Percentiles rank a stretch among this genome's conserved stretches.
phyloP scores from a whole-genome alignment of 2,797 vertebrate genomes.

The Sarcophilus harrisii region DNA sequence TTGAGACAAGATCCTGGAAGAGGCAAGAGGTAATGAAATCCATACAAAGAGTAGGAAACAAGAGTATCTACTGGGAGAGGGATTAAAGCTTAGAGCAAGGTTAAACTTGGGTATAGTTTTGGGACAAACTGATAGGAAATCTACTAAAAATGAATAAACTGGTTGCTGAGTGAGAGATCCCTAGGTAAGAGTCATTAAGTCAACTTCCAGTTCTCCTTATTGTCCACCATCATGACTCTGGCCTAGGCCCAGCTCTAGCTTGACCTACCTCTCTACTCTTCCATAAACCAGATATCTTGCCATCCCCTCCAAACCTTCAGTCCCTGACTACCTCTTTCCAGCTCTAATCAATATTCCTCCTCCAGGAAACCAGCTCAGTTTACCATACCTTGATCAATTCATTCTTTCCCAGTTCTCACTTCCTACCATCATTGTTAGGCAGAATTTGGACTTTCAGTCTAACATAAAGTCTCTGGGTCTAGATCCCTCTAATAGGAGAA shows the following conservation, averaged over 20 bases:
- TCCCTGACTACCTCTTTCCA: neutral
- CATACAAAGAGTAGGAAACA: neutral
- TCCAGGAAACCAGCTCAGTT: neutral
- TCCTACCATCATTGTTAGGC: neutral
- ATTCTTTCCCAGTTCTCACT: neutral
- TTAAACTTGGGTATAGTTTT: neutral
- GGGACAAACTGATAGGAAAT: neutral
- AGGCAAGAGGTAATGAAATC: neutral
- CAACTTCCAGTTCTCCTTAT: neutral
- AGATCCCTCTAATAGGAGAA: neutral
- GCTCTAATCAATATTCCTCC: neutral
- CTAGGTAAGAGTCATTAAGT: neutral
- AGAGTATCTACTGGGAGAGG: neutral
- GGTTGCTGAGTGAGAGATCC: neutral
- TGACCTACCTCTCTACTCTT: neutral
- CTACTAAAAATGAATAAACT: neutral
- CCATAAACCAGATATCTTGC: neutral
- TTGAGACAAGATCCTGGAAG: neutral
- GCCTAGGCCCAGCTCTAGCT: neutral
- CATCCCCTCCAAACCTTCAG: neutral
- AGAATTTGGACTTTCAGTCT: neutral
- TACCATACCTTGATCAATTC: neutral
- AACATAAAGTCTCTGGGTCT: neutral
- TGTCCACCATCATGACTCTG: neutral
- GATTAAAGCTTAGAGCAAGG: neutral